These are phyloP conservation scores for Drosophila subobscura DNA, from an alignment of 1,140 invertebrate genomes.

Conservation along the genomic window DNA sequence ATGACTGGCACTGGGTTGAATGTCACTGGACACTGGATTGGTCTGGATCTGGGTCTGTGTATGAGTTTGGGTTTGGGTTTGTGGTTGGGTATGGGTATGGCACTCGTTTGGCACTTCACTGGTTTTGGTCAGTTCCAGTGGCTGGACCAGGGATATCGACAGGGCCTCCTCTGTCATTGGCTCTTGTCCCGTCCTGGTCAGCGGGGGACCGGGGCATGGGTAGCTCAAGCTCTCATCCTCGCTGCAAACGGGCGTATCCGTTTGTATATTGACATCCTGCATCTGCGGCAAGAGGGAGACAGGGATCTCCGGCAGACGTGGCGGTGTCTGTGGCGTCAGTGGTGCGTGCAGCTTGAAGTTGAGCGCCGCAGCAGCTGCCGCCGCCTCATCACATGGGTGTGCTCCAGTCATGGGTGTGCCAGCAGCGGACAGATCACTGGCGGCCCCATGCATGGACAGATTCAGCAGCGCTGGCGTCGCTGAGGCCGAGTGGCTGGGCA, in stretches of 20 bases:
- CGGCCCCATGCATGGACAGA: conserved; percentile 70
- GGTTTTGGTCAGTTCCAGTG: conserved; percentile 74
- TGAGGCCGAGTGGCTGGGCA: conserved; percentile 37
- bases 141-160: conserved; percentile 31
- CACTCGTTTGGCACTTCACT: conserved; percentile 70
- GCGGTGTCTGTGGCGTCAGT: conserved; percentile 63
- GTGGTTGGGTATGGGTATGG: conserved; percentile 71
- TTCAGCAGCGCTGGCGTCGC: conserved; percentile 67
- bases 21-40: conserved; percentile 55
- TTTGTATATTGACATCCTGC: conserved; percentile 92
- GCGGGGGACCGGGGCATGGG: conserved; percentile 39
- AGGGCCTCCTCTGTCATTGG: conserved; percentile 21
- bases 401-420: conserved; percentile 24
- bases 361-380: conserved; percentile 22
- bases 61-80: conserved; percentile 57
- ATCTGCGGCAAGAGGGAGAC: conserved; percentile 84
- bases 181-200: conserved; percentile 42
- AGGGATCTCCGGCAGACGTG: conserved; percentile 38
- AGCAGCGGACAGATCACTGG: conserved; percentile 26
- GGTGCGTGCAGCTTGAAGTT: conserved; percentile 73
- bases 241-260: conserved; percentile 86
- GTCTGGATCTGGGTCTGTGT: background rate
- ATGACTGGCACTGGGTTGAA: conserved; percentile 61
- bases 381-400: conserved; percentile 48
- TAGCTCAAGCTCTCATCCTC: conserved; percentile 77